A percentile compares a stretch with the other conserved stretches of the same genome.
Conservation (phyloP, 2,888 invertebrate genomes). For the Clanis bilineata region DNA sequence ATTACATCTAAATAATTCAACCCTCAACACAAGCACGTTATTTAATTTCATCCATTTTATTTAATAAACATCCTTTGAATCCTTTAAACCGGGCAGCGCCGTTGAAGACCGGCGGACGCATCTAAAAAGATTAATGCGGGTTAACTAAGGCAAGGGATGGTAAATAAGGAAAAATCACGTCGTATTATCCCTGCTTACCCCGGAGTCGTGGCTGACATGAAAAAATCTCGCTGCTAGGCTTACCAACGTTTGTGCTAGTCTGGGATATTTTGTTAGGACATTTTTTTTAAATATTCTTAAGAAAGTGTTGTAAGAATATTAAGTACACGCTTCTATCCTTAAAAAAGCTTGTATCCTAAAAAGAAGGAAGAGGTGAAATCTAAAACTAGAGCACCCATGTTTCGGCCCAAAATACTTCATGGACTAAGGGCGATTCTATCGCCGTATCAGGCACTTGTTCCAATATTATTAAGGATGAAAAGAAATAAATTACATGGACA, state of each 20-base stretch:
- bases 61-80: conserved; percentile 11
- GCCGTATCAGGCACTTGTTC: no score
- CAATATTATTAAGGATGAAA: no score
- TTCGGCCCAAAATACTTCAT: no score
- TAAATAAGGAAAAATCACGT: conserved; percentile 14
- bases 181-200: conserved; percentile 13
- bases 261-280: background rate
- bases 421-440: no score
- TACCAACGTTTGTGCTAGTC: background rate
- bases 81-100: background rate
- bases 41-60: conserved; percentile 8
- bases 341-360: no score
- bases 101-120: conserved; percentile 5
- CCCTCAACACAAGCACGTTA: background rate
- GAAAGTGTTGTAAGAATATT: no score
- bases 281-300: background rate
- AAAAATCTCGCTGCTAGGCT: conserved; percentile 3
- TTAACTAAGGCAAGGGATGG: conserved; percentile 11
- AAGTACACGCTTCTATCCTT: no score
- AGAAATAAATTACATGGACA: no score
- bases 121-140: conserved; percentile 14
- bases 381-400: no score
- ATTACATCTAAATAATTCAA: background rate
- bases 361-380: no score
- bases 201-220: conserved; percentile 9